Evolutionary conservation across 2,888 invertebrate genomes (phyloP), one percentile per base, ranked within the genome.

Genomic region (Resseliella maxima): DNA sequence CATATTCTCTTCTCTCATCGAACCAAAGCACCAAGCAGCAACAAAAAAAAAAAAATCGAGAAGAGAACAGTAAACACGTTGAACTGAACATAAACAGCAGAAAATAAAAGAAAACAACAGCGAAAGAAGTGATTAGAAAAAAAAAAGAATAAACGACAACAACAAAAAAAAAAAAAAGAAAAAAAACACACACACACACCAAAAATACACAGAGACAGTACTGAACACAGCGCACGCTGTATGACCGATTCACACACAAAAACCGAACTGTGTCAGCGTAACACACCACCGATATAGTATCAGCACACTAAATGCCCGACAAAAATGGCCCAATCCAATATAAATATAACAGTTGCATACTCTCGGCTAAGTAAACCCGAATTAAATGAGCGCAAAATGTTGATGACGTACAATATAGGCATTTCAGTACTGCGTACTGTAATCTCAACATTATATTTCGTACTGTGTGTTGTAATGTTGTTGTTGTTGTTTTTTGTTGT

Each of bases 261-360:
- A 27, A 72, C 72, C 72, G 31, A 72, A 72, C 72, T 72, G 72
- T 72, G 72, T 72, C 72, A 72, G 72, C 72, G 72, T 72, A 72
- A 72, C 72, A 72, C 72, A n/a, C 72, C 31, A 10, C 72, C 1
- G 18, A 50, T 50, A 31, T 72, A 72, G 31, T 35, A 72, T 2
- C n/a, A 8, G 12, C n/a, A 72, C 72, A 72, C 24, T 41, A 41
- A 18, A 10, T 24, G 31, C 31, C 27, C 31, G n/a, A 72, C 8
- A n/a, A 72, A 72, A 27, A 31, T 18, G 8, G 18, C 46, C 46
- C 8, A 18, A 41, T 41, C 46, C 46, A 8, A 50, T 50, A 50
- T 50, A 50, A 50, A 50, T 50, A 18, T 50, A 50, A 50, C 46
- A 50, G 46, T 50, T 50, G 27, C 31, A 72, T 31, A 27, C n/a